phyloP scores from a whole-genome alignment of 53 echinoderm and acorn worm genomes.

The Echinarachnius parma region DNA sequence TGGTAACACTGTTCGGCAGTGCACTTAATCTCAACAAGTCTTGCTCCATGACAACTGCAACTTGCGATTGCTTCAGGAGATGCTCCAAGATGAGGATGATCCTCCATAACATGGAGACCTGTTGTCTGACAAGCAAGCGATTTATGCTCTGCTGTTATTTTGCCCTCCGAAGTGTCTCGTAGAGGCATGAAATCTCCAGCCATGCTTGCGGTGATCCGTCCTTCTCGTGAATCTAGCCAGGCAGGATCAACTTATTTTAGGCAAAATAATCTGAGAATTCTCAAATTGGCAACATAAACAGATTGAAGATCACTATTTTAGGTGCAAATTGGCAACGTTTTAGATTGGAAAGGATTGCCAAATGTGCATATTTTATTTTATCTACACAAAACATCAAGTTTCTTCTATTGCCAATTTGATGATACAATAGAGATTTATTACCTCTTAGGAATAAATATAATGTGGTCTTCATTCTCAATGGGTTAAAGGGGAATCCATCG shows the following conservation, averaged over 20 bases:
- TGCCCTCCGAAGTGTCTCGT: background rate
- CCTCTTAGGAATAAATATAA: no score
- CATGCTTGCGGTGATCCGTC: slow-evolving; percentile 21
- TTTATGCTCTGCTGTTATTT: background rate
- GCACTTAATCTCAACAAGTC: slow-evolving; percentile 8
- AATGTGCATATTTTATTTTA: no score
- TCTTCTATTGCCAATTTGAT: no score
- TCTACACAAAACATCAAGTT: no score
- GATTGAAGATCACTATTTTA: no score
- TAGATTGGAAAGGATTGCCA: no score
- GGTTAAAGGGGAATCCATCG: no score
- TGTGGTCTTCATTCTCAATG: no score
- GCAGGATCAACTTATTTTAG: background rate
- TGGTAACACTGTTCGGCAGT: background rate
- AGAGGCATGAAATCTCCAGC: background rate
- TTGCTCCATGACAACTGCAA: background rate
- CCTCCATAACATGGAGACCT: background rate
- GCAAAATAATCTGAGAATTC: no score
- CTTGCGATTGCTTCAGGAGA: slow-evolving; percentile 7
- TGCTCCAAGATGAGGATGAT: slow-evolving; percentile 6
- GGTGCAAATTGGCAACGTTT: no score
- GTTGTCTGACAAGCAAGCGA: background rate
- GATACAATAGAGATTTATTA: no score
- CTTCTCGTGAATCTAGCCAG: slow-evolving; percentile 5
- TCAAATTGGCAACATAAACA: no score